These are phyloP conservation scores for Myotis pilosus DNA, from an alignment of 2,797 vertebrate species.

Conservation along the genomic window DNA sequence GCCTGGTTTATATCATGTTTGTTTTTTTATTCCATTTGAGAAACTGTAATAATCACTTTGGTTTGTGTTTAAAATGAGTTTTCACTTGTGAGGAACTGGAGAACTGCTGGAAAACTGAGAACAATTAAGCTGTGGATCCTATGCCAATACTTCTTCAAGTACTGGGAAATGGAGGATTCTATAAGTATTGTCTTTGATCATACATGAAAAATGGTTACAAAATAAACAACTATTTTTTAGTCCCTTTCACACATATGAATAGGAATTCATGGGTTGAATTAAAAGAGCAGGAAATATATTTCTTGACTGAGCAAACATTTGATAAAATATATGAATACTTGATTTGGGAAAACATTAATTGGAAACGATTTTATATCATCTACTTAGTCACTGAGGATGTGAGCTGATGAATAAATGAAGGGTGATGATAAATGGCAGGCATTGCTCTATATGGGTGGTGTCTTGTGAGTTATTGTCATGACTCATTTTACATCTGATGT, in stretches of 20 bases:
- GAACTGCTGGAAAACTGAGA: conserved; percentile 8
- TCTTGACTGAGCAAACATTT: conserved; percentile 61
- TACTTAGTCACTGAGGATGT: conserved; percentile 42
- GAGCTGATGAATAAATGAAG: conserved; percentile 30
- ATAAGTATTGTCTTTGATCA: not conserved
- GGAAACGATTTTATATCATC: conserved; percentile 40
- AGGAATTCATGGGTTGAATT: conserved; percentile 49
- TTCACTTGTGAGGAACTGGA: conserved; percentile 4
- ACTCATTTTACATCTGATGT: conserved; percentile 61
- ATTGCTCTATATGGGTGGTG: conserved; percentile 28
- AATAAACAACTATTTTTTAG: not conserved
- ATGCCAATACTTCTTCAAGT: conserved; percentile 10
- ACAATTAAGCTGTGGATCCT: not conserved
- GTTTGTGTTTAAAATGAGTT: conserved; percentile 17
- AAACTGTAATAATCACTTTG: conserved; percentile 26
- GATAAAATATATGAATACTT: conserved; percentile 51
- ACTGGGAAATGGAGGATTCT: conserved; percentile 9
- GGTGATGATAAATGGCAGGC: conserved; percentile 26
- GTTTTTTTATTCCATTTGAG: conserved; percentile 39
- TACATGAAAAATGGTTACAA: conserved; percentile 21
- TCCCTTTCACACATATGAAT: not conserved
- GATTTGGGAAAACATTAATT: conserved; percentile 50
- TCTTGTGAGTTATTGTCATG: conserved; percentile 50
- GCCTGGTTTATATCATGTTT: not conserved
- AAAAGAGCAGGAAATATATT: conserved; percentile 24